Evolutionary conservation across 2,797 vertebrate species (phyloP).

Genomic region (Falco rusticolus): DNA sequence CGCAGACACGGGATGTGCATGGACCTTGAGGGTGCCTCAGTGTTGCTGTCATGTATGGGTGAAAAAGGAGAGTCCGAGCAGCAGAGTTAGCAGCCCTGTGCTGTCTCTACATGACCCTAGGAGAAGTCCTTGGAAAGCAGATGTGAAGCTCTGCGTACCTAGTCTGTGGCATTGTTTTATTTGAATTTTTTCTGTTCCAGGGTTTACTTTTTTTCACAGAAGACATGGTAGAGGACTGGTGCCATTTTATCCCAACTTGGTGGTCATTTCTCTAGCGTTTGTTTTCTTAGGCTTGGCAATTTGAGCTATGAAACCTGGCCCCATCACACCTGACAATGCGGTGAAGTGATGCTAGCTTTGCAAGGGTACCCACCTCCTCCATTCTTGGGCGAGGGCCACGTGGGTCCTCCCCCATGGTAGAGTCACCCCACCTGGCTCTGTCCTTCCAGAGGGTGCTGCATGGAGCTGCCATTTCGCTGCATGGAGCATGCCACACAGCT

Average conservation of each 20-base stretch:
- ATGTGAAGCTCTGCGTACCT: background rate
- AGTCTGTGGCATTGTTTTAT: background rate
- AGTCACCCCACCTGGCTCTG: conserved; percentile 86
- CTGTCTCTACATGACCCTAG: background rate
- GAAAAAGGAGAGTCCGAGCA: background rate
- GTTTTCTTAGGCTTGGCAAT: conserved; percentile 89
- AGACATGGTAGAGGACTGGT: background rate
- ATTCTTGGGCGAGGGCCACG: conserved; percentile 86
- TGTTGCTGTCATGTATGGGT: background rate
- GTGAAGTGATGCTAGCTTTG: conserved; percentile 86
- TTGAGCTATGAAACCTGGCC: conserved; percentile 87
- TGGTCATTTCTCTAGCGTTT: conserved; percentile 89
- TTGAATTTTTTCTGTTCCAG: background rate
- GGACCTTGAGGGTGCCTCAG: background rate
- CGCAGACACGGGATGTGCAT: background rate
- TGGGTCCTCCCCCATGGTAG: conserved; percentile 90
- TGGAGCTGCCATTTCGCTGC: conserved; percentile 89
- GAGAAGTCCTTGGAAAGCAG: background rate
- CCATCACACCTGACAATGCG: conserved; percentile 90
- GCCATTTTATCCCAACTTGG: conserved; percentile 85
- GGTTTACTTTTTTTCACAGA: conserved; percentile 76
- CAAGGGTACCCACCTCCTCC: conserved; percentile 88
- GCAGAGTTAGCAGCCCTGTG: background rate
- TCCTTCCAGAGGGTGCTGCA: conserved; percentile 87
- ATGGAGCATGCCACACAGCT: conserved; percentile 87